Evolutionary conservation across 2,888 invertebrate genomes (phyloP), one percentile per base, ranked within the genome.

Genomic region (Nowickia ferox): DNA sequence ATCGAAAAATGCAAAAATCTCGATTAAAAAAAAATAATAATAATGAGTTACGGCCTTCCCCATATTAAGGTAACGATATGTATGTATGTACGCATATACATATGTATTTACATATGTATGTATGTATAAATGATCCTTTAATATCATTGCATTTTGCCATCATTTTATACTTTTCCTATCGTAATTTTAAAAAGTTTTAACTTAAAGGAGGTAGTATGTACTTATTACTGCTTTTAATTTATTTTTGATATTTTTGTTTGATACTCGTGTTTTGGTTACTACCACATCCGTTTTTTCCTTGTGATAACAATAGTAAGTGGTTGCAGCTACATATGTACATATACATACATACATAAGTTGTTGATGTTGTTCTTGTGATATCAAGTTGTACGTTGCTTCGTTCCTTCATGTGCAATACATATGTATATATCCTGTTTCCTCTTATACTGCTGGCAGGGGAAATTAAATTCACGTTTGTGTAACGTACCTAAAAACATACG

Each of bases 341-440:
- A 22, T 53, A 17, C 9, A 1, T 22, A 13, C 10, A 61, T 48
- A 22, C 6, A 30, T 38, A 76, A 65, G 22, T 48, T 77, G 17
- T 15, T 66, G 46, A 9, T 78, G 51, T 66, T 78, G 53, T 65
- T 72, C 48, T 59, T 30, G 17, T 30, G 9, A 66, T 22, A 81
- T 63, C 48, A 59, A 74, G 57, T 65, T 72, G 19, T 57, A 17
- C 22, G 22, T 3, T 53, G n/a, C 48, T 40, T n/a, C 40, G 15
- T 51, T 55, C 59, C 11, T 40, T 22, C 11, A n/a, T 63, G 51
- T 46, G 30, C 30, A 30, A 17, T 46, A 17, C n/a, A 53, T 71
- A 55, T 46, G 19, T 13, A 57, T 48, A 84, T 84, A 84, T 84
- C 81, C 77, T 81, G 81, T 84, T 81, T 81, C 84, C 84, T 81